Percentiles rank a stretch among this genome's conserved stretches.
Evolutionary conservation across 1,140 invertebrate genomes (phyloP).

Genomic region (Sogatella furcifera): DNA sequence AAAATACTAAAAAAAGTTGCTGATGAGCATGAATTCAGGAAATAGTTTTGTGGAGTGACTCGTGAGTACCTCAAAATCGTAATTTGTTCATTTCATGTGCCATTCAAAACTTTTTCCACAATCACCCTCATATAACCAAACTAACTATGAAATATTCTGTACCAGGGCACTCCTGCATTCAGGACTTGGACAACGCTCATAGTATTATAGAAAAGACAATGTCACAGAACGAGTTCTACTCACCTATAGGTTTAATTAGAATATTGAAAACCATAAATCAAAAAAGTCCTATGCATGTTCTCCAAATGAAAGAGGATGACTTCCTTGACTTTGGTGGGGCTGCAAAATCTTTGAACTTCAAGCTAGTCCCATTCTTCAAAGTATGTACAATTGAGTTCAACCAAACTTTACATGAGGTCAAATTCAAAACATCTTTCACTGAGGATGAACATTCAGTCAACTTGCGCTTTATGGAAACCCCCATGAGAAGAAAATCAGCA

Average conservation of each 20-base stretch:
- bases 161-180: conserved; percentile 23
- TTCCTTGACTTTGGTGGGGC: background rate
- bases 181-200: conserved; percentile 11
- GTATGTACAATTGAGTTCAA: background rate
- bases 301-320: conserved; percentile 1
- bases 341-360: conserved; percentile 16
- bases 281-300: background rate
- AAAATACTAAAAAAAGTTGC: conserved; percentile 20
- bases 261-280: background rate
- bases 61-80: conserved; percentile 25
- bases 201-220: conserved; percentile 12
- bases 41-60: conserved; percentile 24
- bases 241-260: conserved; percentile 5
- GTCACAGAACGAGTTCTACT: background rate
- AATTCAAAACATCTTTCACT: too few species aligned
- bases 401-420: too few species aligned
- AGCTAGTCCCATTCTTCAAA: conserved; percentile 10
- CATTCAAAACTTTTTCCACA: conserved; percentile 18
- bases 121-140: conserved; percentile 13
- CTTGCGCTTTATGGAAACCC: conserved; percentile 3
- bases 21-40: conserved; percentile 17
- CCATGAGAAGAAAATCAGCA: background rate
- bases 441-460: background rate
- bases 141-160: conserved; percentile 26
- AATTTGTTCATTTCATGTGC: conserved; percentile 24